Evolutionary conservation across 2,888 invertebrate species (phyloP), one percentile per base, ranked within the genome.

Genomic region (Athalia cordata): DNA sequence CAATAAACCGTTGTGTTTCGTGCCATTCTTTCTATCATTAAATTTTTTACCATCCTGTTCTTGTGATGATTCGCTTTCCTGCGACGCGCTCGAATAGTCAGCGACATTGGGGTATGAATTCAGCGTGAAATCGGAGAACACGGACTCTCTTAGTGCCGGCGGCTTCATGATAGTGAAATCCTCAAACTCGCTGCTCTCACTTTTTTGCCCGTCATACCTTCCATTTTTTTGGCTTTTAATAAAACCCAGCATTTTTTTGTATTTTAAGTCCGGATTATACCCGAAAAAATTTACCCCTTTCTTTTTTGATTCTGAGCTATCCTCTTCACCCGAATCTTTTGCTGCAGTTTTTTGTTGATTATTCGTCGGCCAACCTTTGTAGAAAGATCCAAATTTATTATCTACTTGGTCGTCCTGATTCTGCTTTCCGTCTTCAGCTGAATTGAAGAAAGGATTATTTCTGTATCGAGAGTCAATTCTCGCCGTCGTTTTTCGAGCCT

Each of bases 161-260:
- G 84, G 82, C 29, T 78, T 81, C 65, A 82, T 79, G 70, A 78
- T 79, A 4, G 79, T 83, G 61, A 81, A 77, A 78, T 82, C 82
- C 49, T 29, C 59, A 13, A 57, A 8, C 50, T 15, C 61, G 29
- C 61, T 15, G 79, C 78, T 59, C 72, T 77, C 67, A 67, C 47
- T 8, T 78, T 43, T 9, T 77, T 79, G 59, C 59, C 49, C 61
- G 7, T 61, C 8, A 59, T 67, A 59, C 15, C n/a, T 68, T 9
- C n/a, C 11, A 57, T 57, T 74, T 55, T 64, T 7, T 3, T 74
- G 50, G 61, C 45, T 61, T 45, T 61, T 78, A 15, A 78, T 43
- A 11, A 49, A 78, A 13, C n/a, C 49, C 55, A 74, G 47, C 78
- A 78, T 78, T 50, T 62, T 70, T 8, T 29, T 13, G 15, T 74